A percentile compares a stretch with the other conserved stretches of the same genome.
These are phyloP conservation scores for Baronia brevicornis DNA, from an alignment of 2,888 invertebrate species.

Conservation along the genomic window DNA sequence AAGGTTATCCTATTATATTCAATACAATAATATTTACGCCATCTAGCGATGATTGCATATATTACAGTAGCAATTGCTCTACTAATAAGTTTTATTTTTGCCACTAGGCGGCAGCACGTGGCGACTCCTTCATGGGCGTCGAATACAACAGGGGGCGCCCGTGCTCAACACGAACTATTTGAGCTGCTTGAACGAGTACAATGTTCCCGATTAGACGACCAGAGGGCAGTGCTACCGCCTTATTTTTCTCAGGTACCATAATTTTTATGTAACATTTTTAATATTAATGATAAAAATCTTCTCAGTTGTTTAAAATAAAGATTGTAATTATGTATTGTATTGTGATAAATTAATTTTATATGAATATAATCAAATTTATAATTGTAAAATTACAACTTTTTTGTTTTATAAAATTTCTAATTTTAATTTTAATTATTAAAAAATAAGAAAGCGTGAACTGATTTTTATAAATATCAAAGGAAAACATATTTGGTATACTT, in stretches of 20 bases:
- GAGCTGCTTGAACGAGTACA: slow-evolving; percentile 96
- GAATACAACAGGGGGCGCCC: slow-evolving; percentile 68
- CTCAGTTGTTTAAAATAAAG: not conserved
- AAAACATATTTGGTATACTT: no score
- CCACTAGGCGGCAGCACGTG: slow-evolving; percentile 80
- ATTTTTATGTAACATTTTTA: not conserved
- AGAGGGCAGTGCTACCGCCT: slow-evolving; percentile 95
- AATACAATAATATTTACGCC: slow-evolving; percentile 24
- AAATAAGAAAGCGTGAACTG: no score
- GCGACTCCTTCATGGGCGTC: slow-evolving; percentile 72
- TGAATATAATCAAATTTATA: no score
- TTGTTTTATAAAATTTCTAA: no score
- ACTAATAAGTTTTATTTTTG: slow-evolving; percentile 29
- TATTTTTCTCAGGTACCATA: slow-evolving; percentile 89
- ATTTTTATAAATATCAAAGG: no score
- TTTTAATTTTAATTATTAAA: no score
- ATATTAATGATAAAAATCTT: not conserved
- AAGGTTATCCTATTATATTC: no score
- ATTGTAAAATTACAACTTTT: no score
- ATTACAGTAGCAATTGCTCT: not conserved
- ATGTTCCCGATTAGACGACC: slow-evolving; percentile 96
- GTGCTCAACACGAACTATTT: slow-evolving; percentile 86
- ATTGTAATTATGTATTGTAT: no score
- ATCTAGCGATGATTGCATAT: slow-evolving; percentile 23
- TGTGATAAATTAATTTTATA: no score